Evolutionary conservation across 2,888 invertebrate species (phyloP).

Genomic region (Apotomis turbidana): DNA sequence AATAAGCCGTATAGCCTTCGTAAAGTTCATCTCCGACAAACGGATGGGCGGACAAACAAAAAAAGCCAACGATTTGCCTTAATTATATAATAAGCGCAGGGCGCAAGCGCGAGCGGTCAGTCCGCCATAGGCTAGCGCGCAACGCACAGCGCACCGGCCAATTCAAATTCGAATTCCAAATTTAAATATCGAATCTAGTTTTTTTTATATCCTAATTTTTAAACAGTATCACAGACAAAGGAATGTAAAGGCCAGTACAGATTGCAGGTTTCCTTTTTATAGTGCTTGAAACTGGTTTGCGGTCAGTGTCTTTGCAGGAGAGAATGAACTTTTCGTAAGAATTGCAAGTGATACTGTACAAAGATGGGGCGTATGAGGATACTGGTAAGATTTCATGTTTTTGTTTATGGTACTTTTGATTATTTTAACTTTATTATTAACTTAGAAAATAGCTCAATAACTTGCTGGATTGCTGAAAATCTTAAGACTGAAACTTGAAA

Average conservation of each 20-base stretch:
- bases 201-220: constrained; percentile 30
- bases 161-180: constrained; percentile 44
- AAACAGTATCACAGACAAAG: constrained; percentile 42
- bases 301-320: constrained; percentile 57
- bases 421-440: background rate
- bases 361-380: constrained; percentile 55
- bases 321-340: constrained; percentile 59
- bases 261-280: constrained; percentile 43
- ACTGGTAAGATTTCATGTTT: constrained; percentile 53
- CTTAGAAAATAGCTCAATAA: no score
- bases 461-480: no score
- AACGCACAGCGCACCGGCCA: constrained; percentile 49
- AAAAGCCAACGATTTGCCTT: constrained; percentile 71
- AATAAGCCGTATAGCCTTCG: constrained; percentile 61
- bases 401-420: background rate
- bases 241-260: constrained; percentile 49
- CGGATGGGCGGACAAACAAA: constrained; percentile 70
- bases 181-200: constrained; percentile 46
- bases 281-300: constrained; percentile 56
- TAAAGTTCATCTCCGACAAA: constrained; percentile 50
- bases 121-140: constrained; percentile 62
- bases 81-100: constrained; percentile 79
- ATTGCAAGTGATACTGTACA: constrained; percentile 22
- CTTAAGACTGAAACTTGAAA: no score
- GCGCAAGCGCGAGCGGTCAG: constrained; percentile 65